A percentile compares a stretch with the other conserved stretches of the same genome.
Evolutionary conservation across 2,113 vertebrate genomes (phyloP).

Genomic region (Diglossa brunneiventris): DNA sequence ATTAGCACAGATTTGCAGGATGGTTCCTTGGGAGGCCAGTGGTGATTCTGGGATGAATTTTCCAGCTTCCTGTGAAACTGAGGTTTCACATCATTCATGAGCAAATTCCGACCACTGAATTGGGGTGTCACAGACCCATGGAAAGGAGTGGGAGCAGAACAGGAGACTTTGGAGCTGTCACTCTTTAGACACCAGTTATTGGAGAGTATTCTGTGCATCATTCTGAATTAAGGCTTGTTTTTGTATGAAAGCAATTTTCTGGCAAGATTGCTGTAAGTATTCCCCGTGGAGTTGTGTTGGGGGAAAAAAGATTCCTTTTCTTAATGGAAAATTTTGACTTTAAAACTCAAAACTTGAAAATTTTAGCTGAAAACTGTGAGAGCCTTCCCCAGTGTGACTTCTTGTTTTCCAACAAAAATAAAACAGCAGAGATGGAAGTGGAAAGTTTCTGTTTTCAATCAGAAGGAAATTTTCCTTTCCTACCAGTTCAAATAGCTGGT

Average conservation of each 20-base stretch:
- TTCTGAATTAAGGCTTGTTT: conserved; percentile 15
- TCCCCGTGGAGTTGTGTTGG: background rate
- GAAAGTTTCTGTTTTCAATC: conserved; percentile 18
- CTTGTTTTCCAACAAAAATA: conserved; percentile 3
- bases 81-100: background rate
- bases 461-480: background rate
- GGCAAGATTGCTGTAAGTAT: background rate
- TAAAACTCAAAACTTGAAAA: conserved; percentile 27
- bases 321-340: conserved; percentile 25
- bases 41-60: conserved; percentile 4
- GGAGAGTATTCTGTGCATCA: background rate
- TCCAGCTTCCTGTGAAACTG: background rate
- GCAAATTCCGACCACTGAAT: background rate
- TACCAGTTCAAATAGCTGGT: background rate
- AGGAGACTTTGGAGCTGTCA: background rate
- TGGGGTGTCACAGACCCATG: background rate
- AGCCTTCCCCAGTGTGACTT: background rate
- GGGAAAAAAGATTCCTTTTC: background rate
- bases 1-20: background rate
- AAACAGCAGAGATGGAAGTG: background rate
- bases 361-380: background rate
- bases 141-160: background rate
- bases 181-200: background rate
- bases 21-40: background rate
- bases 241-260: conserved; percentile 2